Conservation (phyloP, 30 jellyfish, hydroid and myxozoan species). For the Morbakka virulenta region DNA sequence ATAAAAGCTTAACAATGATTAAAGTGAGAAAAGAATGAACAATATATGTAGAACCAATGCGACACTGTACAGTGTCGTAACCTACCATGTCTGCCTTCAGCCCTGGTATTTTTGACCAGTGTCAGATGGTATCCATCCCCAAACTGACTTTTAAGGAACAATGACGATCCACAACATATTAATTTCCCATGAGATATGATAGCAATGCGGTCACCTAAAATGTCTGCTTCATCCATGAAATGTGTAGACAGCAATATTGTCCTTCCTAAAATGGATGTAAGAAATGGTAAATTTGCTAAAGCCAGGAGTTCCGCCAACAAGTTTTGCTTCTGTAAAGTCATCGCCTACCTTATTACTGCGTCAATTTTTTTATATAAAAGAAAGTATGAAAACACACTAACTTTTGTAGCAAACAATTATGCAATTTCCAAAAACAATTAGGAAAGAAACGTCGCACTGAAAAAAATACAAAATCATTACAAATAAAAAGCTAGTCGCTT, state of each 20-base stretch:
- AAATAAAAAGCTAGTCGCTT: too few species aligned
- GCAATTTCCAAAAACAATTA: too few species aligned
- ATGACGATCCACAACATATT: constrained; percentile 88
- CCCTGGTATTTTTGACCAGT: constrained; percentile 57
- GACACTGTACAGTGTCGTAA: not conserved
- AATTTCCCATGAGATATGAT: constrained; percentile 85
- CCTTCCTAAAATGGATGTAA: constrained; percentile 49
- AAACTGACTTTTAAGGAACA: constrained; percentile 66
- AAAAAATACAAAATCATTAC: too few species aligned
- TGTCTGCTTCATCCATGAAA: constrained; percentile 98
- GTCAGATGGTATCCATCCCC: constrained; percentile 95
- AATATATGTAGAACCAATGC: not conserved
- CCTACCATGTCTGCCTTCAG: constrained; percentile 10
- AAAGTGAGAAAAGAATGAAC: too few species aligned
- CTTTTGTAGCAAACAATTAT: too few species aligned
- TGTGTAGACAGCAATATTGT: constrained; percentile 92
- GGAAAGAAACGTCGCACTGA: too few species aligned
- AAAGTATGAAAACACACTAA: too few species aligned
- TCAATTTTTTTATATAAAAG: too few species aligned
- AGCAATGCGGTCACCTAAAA: constrained; percentile 96
- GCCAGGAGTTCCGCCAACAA: too few species aligned
- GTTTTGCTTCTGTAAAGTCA: not conserved
- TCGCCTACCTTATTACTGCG: not conserved
- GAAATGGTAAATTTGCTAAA: not conserved
- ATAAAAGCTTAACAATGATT: too few species aligned